A percentile compares a stretch with the other conserved stretches of the same genome.
Evolutionary conservation across 1,140 invertebrate genomes (phyloP).

Genomic region (Samia ricini): DNA sequence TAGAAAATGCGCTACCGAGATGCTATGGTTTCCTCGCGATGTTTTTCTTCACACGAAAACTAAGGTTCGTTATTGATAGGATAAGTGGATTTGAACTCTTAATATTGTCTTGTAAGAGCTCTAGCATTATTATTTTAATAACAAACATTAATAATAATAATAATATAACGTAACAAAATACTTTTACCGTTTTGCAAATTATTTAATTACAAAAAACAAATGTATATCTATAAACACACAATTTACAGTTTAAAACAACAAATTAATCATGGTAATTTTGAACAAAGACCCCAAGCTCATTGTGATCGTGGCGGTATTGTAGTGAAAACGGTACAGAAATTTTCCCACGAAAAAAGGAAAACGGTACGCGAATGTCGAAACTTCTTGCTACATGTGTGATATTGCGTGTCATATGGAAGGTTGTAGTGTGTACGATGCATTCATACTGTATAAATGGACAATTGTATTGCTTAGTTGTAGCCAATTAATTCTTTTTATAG

Average conservation of each 20-base stretch:
- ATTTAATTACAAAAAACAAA: neutral
- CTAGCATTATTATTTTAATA: too few species aligned
- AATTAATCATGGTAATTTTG: conserved; percentile 37
- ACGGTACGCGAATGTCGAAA: conserved; percentile 62
- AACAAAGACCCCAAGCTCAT: conserved; percentile 44
- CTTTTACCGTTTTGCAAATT: too few species aligned
- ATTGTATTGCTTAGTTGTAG: neutral
- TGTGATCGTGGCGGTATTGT: conserved; percentile 53
- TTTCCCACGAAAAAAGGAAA: conserved; percentile 75
- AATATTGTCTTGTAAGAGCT: too few species aligned
- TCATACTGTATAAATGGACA: neutral
- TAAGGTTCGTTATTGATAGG: too few species aligned
- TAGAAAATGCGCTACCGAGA: too few species aligned
- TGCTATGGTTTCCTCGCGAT: too few species aligned
- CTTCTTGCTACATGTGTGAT: conserved; percentile 48
- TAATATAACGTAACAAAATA: too few species aligned
- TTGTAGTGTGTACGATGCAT: conserved; percentile 17
- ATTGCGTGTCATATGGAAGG: conserved; percentile 46
- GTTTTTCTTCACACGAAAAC: too few species aligned
- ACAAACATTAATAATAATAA: too few species aligned
- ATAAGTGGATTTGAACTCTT: too few species aligned
- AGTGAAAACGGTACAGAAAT: conserved; percentile 66
- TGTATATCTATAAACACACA: neutral
- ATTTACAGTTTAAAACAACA: conserved; percentile 12
- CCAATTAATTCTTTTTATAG: too few species aligned